Percentiles rank a stretch among this genome's conserved stretches.
Conservation (phyloP, 2,113 vertebrate species). For the Colistium nudipinnis region DNA sequence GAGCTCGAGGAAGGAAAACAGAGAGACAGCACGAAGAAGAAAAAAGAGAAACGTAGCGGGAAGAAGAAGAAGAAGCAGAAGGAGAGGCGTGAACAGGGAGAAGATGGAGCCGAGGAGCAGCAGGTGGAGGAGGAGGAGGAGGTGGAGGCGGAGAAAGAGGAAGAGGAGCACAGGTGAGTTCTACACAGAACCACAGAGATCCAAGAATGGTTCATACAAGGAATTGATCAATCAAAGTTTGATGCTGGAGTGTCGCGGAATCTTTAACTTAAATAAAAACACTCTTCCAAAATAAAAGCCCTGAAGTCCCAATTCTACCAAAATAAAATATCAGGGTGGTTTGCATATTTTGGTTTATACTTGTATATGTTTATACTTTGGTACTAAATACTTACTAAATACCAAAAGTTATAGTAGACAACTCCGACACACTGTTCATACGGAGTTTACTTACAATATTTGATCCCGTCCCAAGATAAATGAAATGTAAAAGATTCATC, state of each 20-base stretch:
- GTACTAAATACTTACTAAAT: too few species aligned
- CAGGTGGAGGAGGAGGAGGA: constrained; percentile 16
- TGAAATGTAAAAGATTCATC: too few species aligned
- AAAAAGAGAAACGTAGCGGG: constrained; percentile 34
- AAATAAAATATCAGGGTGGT: not conserved
- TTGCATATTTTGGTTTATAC: too few species aligned
- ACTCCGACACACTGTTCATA: too few species aligned
- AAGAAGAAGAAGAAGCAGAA: constrained; percentile 26
- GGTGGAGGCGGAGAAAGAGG: constrained; percentile 17
- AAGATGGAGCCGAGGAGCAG: not conserved
- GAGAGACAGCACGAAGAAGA: constrained; percentile 41
- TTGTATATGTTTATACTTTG: too few species aligned
- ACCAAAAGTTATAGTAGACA: too few species aligned
- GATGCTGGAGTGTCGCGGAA: not conserved
- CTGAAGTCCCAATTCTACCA: not conserved
- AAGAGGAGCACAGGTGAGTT: constrained; percentile 56
- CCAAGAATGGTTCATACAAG: not conserved
- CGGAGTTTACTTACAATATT: too few species aligned
- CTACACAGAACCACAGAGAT: not conserved
- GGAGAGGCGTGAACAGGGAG: not conserved
- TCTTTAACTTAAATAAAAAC: not conserved
- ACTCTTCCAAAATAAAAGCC: constrained; percentile 35
- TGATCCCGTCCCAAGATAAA: too few species aligned
- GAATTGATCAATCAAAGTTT: not conserved
- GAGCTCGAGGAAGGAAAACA: constrained; percentile 30